Conservation (phyloP, 35 echinoderm and acorn worm species). For the Heliocidaris erythrogramma region DNA sequence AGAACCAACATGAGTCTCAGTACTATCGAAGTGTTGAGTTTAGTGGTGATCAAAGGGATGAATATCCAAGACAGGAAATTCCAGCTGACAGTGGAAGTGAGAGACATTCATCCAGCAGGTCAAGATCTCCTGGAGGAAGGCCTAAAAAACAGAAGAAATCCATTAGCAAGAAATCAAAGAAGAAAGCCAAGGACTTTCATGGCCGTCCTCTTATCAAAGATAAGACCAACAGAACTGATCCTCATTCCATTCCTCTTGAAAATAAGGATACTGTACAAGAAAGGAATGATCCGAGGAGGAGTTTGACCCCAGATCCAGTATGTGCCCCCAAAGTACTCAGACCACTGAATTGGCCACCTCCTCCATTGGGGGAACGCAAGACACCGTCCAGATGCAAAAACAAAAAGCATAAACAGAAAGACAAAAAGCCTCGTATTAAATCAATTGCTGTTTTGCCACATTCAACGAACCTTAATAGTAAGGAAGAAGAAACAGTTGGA, state of each 20-base stretch:
- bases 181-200: slow-evolving; percentile 5
- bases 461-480: neutral
- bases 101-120: neutral
- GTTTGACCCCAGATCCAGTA: neutral
- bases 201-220: slow-evolving; percentile 48
- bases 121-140: neutral
- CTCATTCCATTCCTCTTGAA: slow-evolving; percentile 19
- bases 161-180: slow-evolving; percentile 13
- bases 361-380: neutral
- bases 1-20: neutral
- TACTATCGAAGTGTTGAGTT: neutral
- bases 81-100: neutral
- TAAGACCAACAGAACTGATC: slow-evolving; percentile 14
- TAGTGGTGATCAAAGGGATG: neutral
- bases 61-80: neutral
- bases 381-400: neutral
- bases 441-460: too few relatives aligned
- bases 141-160: neutral
- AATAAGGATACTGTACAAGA: neutral
- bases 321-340: neutral
- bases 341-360: neutral
- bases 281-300: slow-evolving; percentile 10
- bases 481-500: slow-evolving; percentile 13
- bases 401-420: slow-evolving; percentile 3
- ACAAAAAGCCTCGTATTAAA: neutral